Evolutionary conservation across 2,888 invertebrate species (phyloP).

Genomic region (Charanyca ferruginea): DNA sequence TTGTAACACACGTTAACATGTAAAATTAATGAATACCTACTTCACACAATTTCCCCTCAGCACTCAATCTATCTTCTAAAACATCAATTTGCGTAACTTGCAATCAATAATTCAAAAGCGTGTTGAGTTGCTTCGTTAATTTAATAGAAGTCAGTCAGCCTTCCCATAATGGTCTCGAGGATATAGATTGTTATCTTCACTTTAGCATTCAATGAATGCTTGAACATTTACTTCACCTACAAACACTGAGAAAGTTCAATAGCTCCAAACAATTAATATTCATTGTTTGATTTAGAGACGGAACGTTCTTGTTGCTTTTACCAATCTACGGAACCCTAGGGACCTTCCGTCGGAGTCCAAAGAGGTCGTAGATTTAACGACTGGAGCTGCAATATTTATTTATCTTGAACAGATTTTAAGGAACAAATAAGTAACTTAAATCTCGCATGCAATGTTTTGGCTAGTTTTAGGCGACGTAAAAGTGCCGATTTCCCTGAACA

Average conservation of each 20-base stretch:
- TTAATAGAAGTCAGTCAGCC: constrained; percentile 60
- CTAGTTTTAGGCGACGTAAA: not conserved
- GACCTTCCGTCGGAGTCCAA: constrained; percentile 29
- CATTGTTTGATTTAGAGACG: constrained; percentile 68
- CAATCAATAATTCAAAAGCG: constrained; percentile 61
- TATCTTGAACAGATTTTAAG: not conserved
- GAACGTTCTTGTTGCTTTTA: constrained; percentile 63
- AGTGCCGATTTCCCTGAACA: not conserved
- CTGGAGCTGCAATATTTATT: constrained; percentile 15
- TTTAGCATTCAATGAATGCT: constrained; percentile 75
- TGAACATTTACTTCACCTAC: constrained; percentile 65
- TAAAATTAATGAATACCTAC: constrained; percentile 11
- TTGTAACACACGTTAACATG: not conserved
- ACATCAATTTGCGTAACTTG: constrained; percentile 35
- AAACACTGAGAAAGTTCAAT: constrained; percentile 70
- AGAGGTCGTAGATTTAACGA: constrained; percentile 12
- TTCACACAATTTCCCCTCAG: constrained; percentile 11
- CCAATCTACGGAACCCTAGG: constrained; percentile 57
- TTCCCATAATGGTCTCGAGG: constrained; percentile 51
- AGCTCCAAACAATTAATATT: constrained; percentile 71
- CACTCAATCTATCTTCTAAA: constrained; percentile 26
- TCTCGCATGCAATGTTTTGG: not conserved
- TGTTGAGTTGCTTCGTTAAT: constrained; percentile 56
- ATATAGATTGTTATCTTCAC: constrained; percentile 71
- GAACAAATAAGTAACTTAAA: not conserved